Percentiles rank a stretch among this genome's conserved stretches.
These are phyloP conservation scores for Antheraea yamamai DNA, from an alignment of 2,888 invertebrate genomes.

Conservation along the genomic window DNA sequence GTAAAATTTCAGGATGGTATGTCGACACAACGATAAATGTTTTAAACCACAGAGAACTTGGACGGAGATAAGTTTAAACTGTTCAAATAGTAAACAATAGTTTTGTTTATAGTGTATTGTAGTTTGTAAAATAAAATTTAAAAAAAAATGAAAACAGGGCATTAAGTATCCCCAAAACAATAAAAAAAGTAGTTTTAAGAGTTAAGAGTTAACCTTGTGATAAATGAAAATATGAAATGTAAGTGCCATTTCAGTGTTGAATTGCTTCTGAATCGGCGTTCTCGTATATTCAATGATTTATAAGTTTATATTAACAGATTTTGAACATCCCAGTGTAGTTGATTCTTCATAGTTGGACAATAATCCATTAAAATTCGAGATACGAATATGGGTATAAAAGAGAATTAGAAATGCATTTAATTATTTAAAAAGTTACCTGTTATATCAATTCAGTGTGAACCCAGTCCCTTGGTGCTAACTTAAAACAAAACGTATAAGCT, in stretches of 20 bases:
- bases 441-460: neutral
- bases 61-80: slow-evolving; percentile 10
- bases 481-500: neutral
- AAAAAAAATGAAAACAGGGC: slow-evolving; percentile 27
- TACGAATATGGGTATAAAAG: too few species aligned
- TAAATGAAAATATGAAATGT: slow-evolving; percentile 60
- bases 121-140: neutral
- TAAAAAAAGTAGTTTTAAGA: slow-evolving; percentile 21
- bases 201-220: slow-evolving; percentile 54
- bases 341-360: neutral
- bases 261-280: slow-evolving; percentile 28
- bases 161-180: slow-evolving; percentile 32
- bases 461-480: slow-evolving; percentile 1
- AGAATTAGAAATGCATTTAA: too few species aligned
- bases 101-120: slow-evolving; percentile 15
- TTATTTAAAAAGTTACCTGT: neutral
- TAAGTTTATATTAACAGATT: neutral
- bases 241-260: slow-evolving; percentile 61
- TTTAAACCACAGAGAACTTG: neutral
- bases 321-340: neutral
- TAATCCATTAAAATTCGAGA: too few species aligned
- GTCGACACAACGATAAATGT: slow-evolving; percentile 60
- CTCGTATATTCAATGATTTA: neutral
- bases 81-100: slow-evolving; percentile 16
- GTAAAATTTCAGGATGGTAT: slow-evolving; percentile 73